phyloP scores from a whole-genome alignment of 2,797 vertebrate species.

The Gallinago nigripennis region DNA sequence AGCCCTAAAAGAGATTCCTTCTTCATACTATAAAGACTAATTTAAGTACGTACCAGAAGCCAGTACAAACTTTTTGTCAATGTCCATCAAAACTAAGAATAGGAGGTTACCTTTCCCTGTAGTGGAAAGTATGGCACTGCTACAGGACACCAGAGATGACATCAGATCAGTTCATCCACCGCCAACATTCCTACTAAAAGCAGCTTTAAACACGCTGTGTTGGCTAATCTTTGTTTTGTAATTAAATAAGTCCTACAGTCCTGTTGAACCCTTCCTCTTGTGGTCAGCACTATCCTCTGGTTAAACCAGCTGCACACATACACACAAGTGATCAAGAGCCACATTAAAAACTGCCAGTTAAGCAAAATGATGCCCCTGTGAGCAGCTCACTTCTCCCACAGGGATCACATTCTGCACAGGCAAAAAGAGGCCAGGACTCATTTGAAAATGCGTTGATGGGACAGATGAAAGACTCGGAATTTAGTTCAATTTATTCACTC shows the following conservation, averaged over 20 bases:
- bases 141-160: slow-evolving; percentile 46
- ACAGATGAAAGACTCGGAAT: not conserved
- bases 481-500: not conserved
- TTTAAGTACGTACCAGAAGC: not conserved
- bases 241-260: slow-evolving; percentile 57
- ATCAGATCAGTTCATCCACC: slow-evolving; percentile 33
- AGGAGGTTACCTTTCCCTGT: slow-evolving; percentile 40
- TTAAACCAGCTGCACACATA: not conserved
- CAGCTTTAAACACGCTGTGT: slow-evolving; percentile 52
- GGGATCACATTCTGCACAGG: not conserved
- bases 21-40: not conserved
- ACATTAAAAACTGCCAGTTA: not conserved
- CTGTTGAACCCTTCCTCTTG: slow-evolving; percentile 48
- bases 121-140: slow-evolving; percentile 40
- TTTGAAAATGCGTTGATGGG: not conserved
- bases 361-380: not conserved
- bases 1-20: not conserved
- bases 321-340: not conserved
- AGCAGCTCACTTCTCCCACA: not conserved
- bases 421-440: not conserved
- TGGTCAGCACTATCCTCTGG: slow-evolving; percentile 49
- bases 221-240: slow-evolving; percentile 56
- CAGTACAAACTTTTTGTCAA: not conserved
- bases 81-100: slow-evolving; percentile 54
- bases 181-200: slow-evolving; percentile 56